Base-by-base conservation (phyloP, 1,140 invertebrate species). In the Hesperophylax magnus region DNA sequence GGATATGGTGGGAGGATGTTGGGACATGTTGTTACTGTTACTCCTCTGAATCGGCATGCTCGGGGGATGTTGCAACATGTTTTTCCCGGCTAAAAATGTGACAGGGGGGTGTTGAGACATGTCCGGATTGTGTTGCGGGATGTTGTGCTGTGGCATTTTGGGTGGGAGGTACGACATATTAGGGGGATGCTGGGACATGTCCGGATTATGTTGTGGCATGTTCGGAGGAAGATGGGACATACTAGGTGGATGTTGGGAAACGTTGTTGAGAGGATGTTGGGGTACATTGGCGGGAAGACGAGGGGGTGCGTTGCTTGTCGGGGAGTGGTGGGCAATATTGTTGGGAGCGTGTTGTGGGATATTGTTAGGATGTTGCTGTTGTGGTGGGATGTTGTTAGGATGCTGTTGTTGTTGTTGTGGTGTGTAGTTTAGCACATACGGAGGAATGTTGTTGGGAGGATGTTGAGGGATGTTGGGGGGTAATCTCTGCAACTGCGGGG, bases 371-470 rank as follows among this genome's bases (percentile, higher is more conserved):
- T 61, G 75, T 15, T 63, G 52, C 4, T 34, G 67, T n/a, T 11
- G n/a, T 31, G 18, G 71, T 14, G 1, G 71, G 18, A 22, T 11
- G 14, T 11, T 71, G 67, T 17, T 71, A 6, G 24, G 22, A 15
- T 9, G 31, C 58, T 8, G 20, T 34, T 54, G 53, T 54, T 75
- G 17, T 15, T 53, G 17, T 18, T 27, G 18, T 75, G 1, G n/a
- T 27, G 34, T 3, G 27, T 17, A n/a, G 31, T 27, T 17, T 60
- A 6, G 14, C n/a, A 27, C n/a, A 20, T 39, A 34, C 20, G 27
- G 34, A 56, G 71, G n/a, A 75, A 58, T 27, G n/a, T 75, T 75
- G 5, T 75, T 75, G 31, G 53, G 54, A 27, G 71, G 52, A 18
- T 74, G 71, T 58, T 74, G 71, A 17, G 54, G 52, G 14, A 56